Conservation (phyloP, 2,113 vertebrate genomes). For the Cepphus grylle region DNA sequence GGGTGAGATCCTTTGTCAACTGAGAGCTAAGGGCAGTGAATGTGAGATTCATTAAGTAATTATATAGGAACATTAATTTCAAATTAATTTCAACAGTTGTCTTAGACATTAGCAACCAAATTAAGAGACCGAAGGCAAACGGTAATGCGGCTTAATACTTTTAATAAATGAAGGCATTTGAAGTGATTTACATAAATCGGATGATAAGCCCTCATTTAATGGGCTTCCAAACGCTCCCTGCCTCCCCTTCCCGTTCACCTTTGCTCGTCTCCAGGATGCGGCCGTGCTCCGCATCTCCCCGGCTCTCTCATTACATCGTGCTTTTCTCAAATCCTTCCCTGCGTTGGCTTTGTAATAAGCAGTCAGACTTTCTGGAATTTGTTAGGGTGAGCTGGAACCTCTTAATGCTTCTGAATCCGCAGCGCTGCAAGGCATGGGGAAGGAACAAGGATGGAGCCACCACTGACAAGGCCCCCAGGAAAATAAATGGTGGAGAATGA, state of each 20-base stretch:
- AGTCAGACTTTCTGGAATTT: background rate
- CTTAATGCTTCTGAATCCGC: background rate
- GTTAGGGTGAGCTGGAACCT: background rate
- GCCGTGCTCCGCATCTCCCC: background rate
- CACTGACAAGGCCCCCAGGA: slow-evolving; percentile 2
- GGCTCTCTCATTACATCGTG: background rate
- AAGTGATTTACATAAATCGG: slow-evolving; percentile 48
- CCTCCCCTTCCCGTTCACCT: slow-evolving; percentile 1
- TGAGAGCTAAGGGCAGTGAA: slow-evolving; percentile 47
- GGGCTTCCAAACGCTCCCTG: background rate
- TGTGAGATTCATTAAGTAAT: slow-evolving; percentile 65
- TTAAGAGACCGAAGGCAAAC: slow-evolving; percentile 40
- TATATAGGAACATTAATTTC: slow-evolving; percentile 59
- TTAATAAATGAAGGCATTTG: slow-evolving; percentile 47
- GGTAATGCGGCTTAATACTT: slow-evolving; percentile 41
- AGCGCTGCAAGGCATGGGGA: background rate
- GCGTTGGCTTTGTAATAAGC: background rate
- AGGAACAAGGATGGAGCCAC: background rate
- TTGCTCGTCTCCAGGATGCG: background rate
- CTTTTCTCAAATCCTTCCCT: background rate
- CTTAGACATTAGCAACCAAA: slow-evolving; percentile 47
- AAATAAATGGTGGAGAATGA: slow-evolving; percentile 18
- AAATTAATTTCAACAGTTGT: slow-evolving; percentile 60
- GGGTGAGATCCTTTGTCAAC: slow-evolving; percentile 32
- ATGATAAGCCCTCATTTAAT: slow-evolving; percentile 48